These are phyloP conservation scores for Tipula lateralis DNA, from an alignment of 2,888 invertebrate species.

Conservation along the genomic window DNA sequence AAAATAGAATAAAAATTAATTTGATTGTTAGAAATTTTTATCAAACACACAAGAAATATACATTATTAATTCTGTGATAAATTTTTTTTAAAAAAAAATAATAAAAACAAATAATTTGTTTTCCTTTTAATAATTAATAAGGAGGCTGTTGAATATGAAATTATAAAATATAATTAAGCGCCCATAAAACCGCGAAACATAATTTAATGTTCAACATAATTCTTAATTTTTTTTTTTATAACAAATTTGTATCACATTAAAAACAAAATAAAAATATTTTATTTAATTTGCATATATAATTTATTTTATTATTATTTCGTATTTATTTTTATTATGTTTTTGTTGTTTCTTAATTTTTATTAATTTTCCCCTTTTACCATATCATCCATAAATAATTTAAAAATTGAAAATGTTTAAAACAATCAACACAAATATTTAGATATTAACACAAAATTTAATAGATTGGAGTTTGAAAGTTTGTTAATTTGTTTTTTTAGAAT, in stretches of 20 bases:
- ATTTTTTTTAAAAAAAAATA: background rate
- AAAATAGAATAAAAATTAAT: background rate
- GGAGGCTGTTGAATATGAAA: background rate
- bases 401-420: background rate
- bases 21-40: background rate
- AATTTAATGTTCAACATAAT: background rate
- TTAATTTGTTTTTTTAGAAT: background rate
- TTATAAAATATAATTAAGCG: background rate
- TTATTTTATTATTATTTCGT: background rate
- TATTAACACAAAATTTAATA: background rate
- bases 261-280: conserved; percentile 24
- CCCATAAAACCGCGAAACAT: background rate
- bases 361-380: background rate
- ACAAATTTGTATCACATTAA: conserved; percentile 19
- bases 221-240: background rate
- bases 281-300: background rate
- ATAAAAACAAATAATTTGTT: background rate
- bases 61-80: conserved; percentile 15
- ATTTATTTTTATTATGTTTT: conserved; percentile 19
- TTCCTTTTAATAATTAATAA: background rate
- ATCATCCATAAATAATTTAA: background rate
- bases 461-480: background rate
- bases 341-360: background rate
- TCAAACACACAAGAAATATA: background rate
- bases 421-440: background rate